Conservation (phyloP, 2,888 invertebrate genomes). For the Watsonalla cultraria region DNA sequence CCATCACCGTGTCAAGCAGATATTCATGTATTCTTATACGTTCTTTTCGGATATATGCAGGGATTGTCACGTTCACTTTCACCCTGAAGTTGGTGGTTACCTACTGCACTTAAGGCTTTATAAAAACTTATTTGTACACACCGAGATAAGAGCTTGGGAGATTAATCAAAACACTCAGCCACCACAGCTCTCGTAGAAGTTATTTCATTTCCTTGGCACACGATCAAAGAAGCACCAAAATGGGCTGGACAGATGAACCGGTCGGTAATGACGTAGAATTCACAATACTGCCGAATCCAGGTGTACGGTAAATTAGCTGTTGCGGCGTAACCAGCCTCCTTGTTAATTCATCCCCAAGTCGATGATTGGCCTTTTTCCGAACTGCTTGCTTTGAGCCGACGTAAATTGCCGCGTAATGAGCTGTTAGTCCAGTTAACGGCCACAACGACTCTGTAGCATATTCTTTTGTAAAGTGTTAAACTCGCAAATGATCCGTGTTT, state of each 20-base stretch:
- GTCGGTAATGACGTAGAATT: constrained; percentile 35
- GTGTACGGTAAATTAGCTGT: constrained; percentile 44
- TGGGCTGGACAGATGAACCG: constrained; percentile 22
- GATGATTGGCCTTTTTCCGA: constrained; percentile 13
- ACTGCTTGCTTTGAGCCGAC: constrained; percentile 19
- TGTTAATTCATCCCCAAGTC: constrained; percentile 18
- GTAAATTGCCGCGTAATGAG: constrained; percentile 29
- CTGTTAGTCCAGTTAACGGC: constrained; percentile 24
- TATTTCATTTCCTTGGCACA: not conserved
- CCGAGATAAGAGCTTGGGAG: no score
- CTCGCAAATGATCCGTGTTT: constrained; percentile 1
- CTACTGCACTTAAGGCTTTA: no score
- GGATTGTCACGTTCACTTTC: no score
- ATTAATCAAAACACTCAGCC: no score
- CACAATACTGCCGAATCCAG: constrained; percentile 35
- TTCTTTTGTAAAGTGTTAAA: constrained; percentile 18
- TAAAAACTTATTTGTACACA: no score
- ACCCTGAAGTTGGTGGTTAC: no score
- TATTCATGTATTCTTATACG: no score
- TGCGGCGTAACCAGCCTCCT: constrained; percentile 21
- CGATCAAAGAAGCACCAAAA: not conserved
- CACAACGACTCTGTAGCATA: constrained; percentile 31
- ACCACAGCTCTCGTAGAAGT: no score
- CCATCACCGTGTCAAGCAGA: no score
- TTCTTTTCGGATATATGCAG: no score